These are phyloP conservation scores for Sebastiscus albofasciatus DNA, from an alignment of 2,797 vertebrate species.

Conservation along the genomic window DNA sequence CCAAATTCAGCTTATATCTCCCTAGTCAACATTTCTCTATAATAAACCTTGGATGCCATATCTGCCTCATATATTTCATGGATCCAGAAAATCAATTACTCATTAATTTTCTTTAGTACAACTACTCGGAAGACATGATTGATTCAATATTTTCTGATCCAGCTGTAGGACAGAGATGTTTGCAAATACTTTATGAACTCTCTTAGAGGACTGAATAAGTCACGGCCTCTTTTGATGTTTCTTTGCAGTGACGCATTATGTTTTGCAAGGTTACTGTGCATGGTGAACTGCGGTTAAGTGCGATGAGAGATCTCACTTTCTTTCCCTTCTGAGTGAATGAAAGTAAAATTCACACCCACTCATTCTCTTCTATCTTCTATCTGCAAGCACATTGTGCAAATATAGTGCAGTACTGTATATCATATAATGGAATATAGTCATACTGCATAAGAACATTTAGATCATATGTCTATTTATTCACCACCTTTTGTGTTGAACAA, in stretches of 20 bases:
- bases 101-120: neutral
- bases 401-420: neutral
- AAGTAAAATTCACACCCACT: slow-evolving; percentile 5
- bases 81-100: slow-evolving; percentile 1
- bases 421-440: neutral
- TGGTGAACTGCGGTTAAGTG: slow-evolving; percentile 2
- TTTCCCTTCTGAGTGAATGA: neutral
- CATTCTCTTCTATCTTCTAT: neutral
- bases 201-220: neutral
- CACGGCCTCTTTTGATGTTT: neutral
- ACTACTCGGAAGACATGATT: neutral
- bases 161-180: neutral
- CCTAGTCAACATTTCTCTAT: neutral
- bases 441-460: neutral
- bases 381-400: neutral
- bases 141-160: neutral
- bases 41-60: neutral
- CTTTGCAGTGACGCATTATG: neutral
- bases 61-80: slow-evolving; percentile 1
- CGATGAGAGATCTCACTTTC: slow-evolving; percentile 4
- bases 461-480: neutral
- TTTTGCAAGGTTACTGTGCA: neutral
- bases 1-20: neutral
- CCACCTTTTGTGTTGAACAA: neutral
- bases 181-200: neutral